phyloP scores from a whole-genome alignment of 2,888 invertebrate species.

The Leptinotarsa peninsularis region DNA sequence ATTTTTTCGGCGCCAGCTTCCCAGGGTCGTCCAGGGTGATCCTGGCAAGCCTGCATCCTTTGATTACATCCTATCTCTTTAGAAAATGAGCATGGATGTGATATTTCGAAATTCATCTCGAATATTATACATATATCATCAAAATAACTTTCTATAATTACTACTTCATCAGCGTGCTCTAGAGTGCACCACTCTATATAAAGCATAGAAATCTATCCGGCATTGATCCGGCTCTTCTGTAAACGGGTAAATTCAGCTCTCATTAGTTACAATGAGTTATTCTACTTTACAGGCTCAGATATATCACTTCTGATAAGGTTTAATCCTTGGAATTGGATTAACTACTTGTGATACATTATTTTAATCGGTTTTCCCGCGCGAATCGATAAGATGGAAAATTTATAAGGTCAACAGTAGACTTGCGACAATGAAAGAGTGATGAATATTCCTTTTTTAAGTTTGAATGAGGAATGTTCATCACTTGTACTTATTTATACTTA shows the following conservation, averaged over 20 bases:
- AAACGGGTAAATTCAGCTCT: not conserved
- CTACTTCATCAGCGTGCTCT: not conserved
- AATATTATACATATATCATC: no score
- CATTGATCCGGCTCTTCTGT: not conserved
- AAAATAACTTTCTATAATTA: not conserved
- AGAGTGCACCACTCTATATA: not conserved
- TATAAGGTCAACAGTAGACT: not conserved
- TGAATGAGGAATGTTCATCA: no score
- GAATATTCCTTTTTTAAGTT: no score
- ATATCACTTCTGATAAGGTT: constrained; percentile 1
- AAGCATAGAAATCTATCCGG: not conserved
- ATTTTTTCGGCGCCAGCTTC: no score
- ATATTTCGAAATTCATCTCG: no score
- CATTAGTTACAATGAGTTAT: not conserved
- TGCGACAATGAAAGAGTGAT: not conserved
- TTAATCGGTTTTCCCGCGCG: not conserved
- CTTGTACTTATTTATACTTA: no score
- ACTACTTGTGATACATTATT: constrained; percentile 3
- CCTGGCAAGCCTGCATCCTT: no score
- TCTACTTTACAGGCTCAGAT: not conserved
- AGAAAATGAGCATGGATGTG: no score
- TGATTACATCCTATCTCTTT: no score
- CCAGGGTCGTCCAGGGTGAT: no score
- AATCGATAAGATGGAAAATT: not conserved
- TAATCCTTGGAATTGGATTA: not conserved